Evolutionary conservation across 2,113 vertebrate species (phyloP).

Genomic region (Edolisoma coerulescens): DNA sequence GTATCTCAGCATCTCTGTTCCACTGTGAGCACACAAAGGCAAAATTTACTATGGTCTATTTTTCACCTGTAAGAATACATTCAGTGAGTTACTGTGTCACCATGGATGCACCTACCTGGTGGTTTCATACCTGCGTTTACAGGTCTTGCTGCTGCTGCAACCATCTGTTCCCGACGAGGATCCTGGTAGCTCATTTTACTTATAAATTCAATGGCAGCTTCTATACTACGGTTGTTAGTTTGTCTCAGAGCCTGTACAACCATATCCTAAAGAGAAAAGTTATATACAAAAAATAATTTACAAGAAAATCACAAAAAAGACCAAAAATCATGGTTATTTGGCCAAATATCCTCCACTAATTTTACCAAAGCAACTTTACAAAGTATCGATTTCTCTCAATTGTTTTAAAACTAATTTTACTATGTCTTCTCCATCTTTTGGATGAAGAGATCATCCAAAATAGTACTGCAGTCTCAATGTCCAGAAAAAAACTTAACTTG

Average conservation of each 20-base stretch:
- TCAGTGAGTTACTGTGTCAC: background rate
- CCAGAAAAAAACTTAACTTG: background rate
- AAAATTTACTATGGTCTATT: background rate
- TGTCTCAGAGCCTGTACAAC: constrained; percentile 83
- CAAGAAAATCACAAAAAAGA: background rate
- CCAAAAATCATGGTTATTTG: background rate
- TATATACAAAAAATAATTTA: background rate
- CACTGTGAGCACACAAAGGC: background rate
- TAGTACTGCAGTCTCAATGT: background rate
- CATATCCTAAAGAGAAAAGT: constrained; percentile 80
- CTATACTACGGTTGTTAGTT: constrained; percentile 86
- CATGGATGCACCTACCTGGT: constrained; percentile 73
- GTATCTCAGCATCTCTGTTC: background rate
- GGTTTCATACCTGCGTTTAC: constrained; percentile 81
- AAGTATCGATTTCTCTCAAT: fast-evolving
- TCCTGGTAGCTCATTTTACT: constrained; percentile 95
- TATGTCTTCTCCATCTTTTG: background rate
- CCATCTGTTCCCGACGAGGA: constrained; percentile 86
- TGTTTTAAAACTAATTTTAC: background rate
- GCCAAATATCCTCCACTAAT: background rate
- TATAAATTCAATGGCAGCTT: constrained; percentile 88
- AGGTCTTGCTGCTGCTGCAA: constrained; percentile 78
- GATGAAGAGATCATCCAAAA: background rate
- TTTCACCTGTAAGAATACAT: background rate
- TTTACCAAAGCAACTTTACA: background rate